Evolutionary conservation across 64 coral and sea anemone species (phyloP).

Genomic region (Montipora capricornis): DNA sequence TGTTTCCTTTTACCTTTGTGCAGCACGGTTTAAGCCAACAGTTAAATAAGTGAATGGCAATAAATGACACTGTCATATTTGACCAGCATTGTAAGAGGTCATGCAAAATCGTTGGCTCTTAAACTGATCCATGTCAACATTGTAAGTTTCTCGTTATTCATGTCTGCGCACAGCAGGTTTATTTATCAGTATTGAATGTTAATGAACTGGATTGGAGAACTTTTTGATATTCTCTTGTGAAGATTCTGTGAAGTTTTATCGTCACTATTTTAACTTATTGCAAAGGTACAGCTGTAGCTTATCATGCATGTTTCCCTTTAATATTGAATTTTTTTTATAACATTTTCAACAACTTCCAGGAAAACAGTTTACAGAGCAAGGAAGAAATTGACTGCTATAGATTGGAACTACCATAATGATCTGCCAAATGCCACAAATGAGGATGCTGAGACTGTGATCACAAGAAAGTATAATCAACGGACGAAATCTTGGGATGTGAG

Average conservation of each 20-base stretch:
- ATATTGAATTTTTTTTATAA: neutral
- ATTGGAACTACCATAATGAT: constrained; percentile 25
- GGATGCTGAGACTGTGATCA: neutral
- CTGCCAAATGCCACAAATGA: constrained; percentile 14
- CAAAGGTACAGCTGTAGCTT: neutral
- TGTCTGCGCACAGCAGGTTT: neutral
- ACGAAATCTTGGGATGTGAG: constrained; percentile 18
- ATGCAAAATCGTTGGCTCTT: neutral
- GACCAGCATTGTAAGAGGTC: neutral
- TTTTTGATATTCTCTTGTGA: neutral
- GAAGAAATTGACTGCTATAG: constrained; percentile 1
- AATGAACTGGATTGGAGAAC: neutral
- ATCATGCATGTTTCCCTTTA: neutral
- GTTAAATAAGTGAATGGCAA: neutral
- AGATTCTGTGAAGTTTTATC: neutral
- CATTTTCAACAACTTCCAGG: neutral
- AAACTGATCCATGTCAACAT: neutral
- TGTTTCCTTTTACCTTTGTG: neutral
- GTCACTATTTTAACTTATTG: neutral
- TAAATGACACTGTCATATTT: neutral
- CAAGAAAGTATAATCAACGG: constrained; percentile 20
- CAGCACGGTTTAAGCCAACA: neutral
- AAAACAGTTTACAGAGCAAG: constrained; percentile 2
- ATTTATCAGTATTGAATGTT: neutral
- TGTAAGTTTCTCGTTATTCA: neutral